Conservation (phyloP, 1,140 invertebrate species). For the Drepana arcuata region DNA sequence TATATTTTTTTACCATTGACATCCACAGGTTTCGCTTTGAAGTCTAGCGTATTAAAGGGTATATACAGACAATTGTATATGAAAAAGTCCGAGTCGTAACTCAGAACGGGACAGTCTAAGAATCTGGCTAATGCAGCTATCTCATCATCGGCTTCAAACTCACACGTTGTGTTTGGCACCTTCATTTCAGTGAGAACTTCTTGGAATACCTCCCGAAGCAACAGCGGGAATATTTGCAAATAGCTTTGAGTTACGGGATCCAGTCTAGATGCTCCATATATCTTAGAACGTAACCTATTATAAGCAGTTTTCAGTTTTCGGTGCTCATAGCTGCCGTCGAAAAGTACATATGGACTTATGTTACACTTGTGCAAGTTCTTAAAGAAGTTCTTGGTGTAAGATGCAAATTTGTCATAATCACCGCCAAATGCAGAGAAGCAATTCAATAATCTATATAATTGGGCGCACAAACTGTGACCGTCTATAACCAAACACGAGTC, state of each 20-base stretch:
- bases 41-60: constrained; percentile 79
- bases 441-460: constrained; percentile 78
- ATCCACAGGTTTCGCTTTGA: constrained; percentile 40
- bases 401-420: constrained; percentile 85
- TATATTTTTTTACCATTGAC: constrained; percentile 30
- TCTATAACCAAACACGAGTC: constrained; percentile 85
- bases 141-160: constrained; percentile 91
- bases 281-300: constrained; percentile 75
- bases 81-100: constrained; percentile 94
- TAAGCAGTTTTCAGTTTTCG: constrained; percentile 83
- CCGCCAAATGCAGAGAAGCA: constrained; percentile 85
- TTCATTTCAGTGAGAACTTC: constrained; percentile 76
- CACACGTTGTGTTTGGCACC: constrained; percentile 78
- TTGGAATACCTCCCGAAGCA: constrained; percentile 81
- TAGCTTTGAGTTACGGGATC: constrained; percentile 59
- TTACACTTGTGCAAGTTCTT: constrained; percentile 79
- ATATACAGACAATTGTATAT: constrained; percentile 89
- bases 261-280: constrained; percentile 69
- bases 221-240: constrained; percentile 77
- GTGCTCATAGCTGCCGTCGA: constrained; percentile 86
- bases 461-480: constrained; percentile 83
- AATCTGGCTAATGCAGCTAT: constrained; percentile 83
- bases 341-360: constrained; percentile 82
- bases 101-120: constrained; percentile 87
- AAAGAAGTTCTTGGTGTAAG: constrained; percentile 79